These are phyloP conservation scores for Apostichopus californicus DNA, from an alignment of 35 echinoderm and acorn worm genomes.

Conservation along the genomic window DNA sequence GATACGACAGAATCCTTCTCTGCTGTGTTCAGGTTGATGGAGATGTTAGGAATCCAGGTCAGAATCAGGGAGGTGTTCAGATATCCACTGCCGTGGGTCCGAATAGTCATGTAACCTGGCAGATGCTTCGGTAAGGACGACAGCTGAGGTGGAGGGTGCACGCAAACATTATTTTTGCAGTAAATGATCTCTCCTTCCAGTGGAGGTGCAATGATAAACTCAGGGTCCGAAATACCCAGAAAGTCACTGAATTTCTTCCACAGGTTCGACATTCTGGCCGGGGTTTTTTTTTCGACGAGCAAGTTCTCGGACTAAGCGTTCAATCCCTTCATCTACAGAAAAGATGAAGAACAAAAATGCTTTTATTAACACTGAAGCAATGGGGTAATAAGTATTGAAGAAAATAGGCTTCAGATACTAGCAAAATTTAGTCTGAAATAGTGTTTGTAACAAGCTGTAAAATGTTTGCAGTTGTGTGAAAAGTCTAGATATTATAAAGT, in stretches of 20 bases:
- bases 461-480: no score
- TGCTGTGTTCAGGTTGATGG: conserved; percentile 54
- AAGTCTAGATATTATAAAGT: no score
- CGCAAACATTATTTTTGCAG: conserved; percentile 99
- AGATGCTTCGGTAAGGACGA: conserved; percentile 70
- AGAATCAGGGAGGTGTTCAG: conserved; percentile 77
- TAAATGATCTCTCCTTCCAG: conserved; percentile 98
- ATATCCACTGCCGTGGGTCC: conserved; percentile 75
- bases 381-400: no score
- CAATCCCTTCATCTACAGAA: conserved; percentile 4
- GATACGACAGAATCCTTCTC: conserved; percentile 34
- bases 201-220: conserved; percentile 87
- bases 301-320: background rate
- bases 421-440: no score
- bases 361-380: no score
- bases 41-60: conserved; percentile 97
- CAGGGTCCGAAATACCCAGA: conserved; percentile 81
- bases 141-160: conserved; percentile 89
- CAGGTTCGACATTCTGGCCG: conserved; percentile 68
- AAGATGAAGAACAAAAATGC: background rate
- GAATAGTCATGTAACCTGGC: conserved; percentile 93
- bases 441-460: no score
- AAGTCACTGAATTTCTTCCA: conserved; percentile 95
- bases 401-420: no score
- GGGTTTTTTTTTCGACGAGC: background rate